phyloP scores from a whole-genome alignment of 2,113 vertebrate genomes.

The Corythoichthys haematopterus region DNA sequence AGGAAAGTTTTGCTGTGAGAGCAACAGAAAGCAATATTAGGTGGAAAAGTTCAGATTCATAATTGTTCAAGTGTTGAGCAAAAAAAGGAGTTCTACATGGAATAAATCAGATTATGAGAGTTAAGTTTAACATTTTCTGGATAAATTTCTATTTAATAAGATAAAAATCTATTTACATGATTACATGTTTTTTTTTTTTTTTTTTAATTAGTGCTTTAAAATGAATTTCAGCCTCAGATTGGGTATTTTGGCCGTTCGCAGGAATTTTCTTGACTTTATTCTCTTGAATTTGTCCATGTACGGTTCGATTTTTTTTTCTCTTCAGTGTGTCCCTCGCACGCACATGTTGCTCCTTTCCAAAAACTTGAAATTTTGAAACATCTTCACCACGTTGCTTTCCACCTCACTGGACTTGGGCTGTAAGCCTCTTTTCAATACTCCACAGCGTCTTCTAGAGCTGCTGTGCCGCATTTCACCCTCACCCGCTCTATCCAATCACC shows the following conservation, averaged over 20 bases:
- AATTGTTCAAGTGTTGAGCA: not conserved
- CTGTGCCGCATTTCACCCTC: constrained; percentile 1
- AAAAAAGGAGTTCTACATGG: too few relatives aligned
- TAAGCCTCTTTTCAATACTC: not conserved
- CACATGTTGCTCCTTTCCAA: constrained; percentile 21
- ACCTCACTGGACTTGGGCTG: not conserved
- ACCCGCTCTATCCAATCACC: constrained; percentile 7
- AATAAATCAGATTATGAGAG: not conserved
- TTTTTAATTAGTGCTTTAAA: too few relatives aligned
- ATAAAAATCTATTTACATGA: too few relatives aligned
- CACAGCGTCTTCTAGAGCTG: constrained; percentile 1
- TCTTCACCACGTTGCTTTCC: not conserved
- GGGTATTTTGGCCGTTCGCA: too few relatives aligned
- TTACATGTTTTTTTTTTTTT: too few relatives aligned
- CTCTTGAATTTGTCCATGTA: not conserved
- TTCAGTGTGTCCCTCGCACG: constrained; percentile 11
- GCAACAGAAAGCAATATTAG: too few relatives aligned
- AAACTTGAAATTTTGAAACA: constrained; percentile 4
- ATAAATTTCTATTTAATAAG: too few relatives aligned
- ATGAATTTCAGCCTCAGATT: too few relatives aligned
- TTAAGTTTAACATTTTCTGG: not conserved
- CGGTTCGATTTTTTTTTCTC: constrained; percentile 34
- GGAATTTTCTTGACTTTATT: not conserved
- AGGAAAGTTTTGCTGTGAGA: too few relatives aligned
- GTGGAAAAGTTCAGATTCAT: not conserved